Evolutionary conservation across 2,113 vertebrate genomes (phyloP), one percentile per base, ranked within the genome.

Genomic region (Megaleporinus macrocephalus): DNA sequence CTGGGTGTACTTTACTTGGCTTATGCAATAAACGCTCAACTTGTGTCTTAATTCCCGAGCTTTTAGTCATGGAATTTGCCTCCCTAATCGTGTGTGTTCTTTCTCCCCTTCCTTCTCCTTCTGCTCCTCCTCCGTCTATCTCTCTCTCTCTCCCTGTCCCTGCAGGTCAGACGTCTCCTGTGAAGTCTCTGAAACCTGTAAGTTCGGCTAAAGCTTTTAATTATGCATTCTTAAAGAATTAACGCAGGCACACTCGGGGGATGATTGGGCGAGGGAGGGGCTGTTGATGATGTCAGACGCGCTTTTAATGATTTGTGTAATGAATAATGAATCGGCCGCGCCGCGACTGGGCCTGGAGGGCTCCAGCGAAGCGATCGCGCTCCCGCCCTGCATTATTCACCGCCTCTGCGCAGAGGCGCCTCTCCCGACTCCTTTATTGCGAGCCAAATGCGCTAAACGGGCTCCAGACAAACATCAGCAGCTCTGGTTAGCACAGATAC

Each of bases 91-190:
- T 69, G 26, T 20, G 36, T 66, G 70, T 63, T 70, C 47, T 29
- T n/a, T 53, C 65, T 16, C 5, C 53, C 57, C 33, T 44, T 30
- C 24, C 20, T 15, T 63, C 59, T 49, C 20, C 1, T 27, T 33
- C 61, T 27, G 14, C n/a, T 80, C 79, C 73, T 26, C 65, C 29
- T 80, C 26, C 73, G 14, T 81, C n/a, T 77, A 11, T 81, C n/a
- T 73, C 1, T 29, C n/a, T 86, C 70, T 81, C 59, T 76, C n/a
- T 36, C 65, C 16, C 73, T 74, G 29, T 74, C 78, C 70, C 29
- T 47, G 85, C 93, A 99, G 98, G 97, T 94, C 97, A 97, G 80
- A 94, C 97, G 1, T 99, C 98, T 87, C 98, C 98, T 83, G 94
- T 96, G 86, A 99, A 99, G 95, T 94, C 95, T n/a, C 84, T 95